Percentiles rank a stretch among this genome's conserved stretches.
phyloP scores from a whole-genome alignment of 2,797 vertebrate species.

The Sternarchorhynchus goeldii region DNA sequence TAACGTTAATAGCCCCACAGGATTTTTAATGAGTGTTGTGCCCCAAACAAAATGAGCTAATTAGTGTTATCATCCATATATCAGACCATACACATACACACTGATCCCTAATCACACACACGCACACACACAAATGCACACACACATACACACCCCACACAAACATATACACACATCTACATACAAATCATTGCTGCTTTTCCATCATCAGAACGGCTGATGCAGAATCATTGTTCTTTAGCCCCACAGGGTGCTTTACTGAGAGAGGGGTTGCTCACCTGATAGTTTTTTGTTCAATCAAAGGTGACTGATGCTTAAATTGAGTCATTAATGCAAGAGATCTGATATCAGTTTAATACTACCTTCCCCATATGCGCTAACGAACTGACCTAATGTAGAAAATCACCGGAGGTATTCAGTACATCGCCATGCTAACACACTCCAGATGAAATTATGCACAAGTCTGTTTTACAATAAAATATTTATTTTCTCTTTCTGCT shows the following conservation, averaged over 20 bases:
- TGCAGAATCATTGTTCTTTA: constrained; percentile 42
- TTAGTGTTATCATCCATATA: constrained; percentile 86
- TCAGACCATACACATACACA: constrained; percentile 77
- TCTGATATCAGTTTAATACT: constrained; percentile 36
- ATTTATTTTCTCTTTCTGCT: too few species aligned
- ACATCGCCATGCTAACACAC: too few species aligned
- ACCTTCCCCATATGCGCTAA: constrained; percentile 26
- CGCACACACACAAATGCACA: constrained; percentile 43
- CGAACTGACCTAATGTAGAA: too few species aligned
- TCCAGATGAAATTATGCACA: too few species aligned
- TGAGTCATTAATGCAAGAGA: constrained; percentile 45
- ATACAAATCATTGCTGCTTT: constrained; percentile 50
- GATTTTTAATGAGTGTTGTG: constrained; percentile 85
- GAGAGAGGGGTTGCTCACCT: constrained; percentile 49
- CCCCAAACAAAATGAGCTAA: constrained; percentile 86
- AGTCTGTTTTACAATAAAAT: too few species aligned
- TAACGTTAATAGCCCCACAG: constrained; percentile 84
- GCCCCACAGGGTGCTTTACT: constrained; percentile 46
- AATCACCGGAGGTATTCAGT: too few species aligned
- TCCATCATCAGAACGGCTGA: constrained; percentile 53
- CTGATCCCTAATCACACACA: constrained; percentile 59
- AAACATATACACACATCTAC: constrained; percentile 37
- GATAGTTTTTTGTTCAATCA: constrained; percentile 37
- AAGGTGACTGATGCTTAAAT: constrained; percentile 46
- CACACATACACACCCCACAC: constrained; percentile 52